Percentiles rank a stretch among this genome's conserved stretches.
Evolutionary conservation across 2,888 invertebrate genomes (phyloP).

Genomic region (Drosophila subquinaria): DNA sequence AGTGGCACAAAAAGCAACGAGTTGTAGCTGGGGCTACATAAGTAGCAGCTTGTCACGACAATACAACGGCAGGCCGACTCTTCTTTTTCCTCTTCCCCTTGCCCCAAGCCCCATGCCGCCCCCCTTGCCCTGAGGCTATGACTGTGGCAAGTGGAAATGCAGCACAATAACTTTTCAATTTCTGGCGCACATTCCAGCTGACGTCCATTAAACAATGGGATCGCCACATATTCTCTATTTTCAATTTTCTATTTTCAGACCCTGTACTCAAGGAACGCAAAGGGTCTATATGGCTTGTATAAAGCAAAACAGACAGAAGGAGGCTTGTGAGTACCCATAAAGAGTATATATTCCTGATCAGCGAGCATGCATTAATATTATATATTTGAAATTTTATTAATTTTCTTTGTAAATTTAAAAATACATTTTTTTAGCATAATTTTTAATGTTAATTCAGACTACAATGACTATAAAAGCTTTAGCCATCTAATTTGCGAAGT

Average conservation of each 20-base stretch:
- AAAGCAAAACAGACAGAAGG: too few species aligned
- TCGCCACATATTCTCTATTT: slow-evolving; percentile 67
- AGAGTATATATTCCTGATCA: too few species aligned
- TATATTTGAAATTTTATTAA: too few species aligned
- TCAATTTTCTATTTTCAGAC: slow-evolving; percentile 71
- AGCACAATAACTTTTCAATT: slow-evolving; percentile 80
- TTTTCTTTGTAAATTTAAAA: too few species aligned
- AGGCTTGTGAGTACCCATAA: too few species aligned
- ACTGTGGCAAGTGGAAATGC: slow-evolving; percentile 55
- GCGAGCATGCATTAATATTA: too few species aligned
- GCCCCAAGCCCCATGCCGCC: not conserved
- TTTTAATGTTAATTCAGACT: too few species aligned
- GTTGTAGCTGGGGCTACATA: slow-evolving; percentile 26
- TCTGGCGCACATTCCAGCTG: slow-evolving; percentile 80
- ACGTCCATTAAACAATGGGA: slow-evolving; percentile 79
- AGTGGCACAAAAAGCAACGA: slow-evolving; percentile 55
- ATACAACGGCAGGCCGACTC: slow-evolving; percentile 32
- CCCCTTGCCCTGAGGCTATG: not conserved
- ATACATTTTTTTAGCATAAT: too few species aligned
- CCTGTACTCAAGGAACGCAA: not conserved
- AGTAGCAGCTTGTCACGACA: slow-evolving; percentile 75
- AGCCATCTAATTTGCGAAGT: too few species aligned
- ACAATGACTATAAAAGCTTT: too few species aligned
- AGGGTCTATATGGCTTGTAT: not conserved
- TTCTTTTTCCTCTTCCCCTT: not conserved